These are phyloP conservation scores for Ceyx margarethae DNA, from an alignment of 2,113 vertebrate species.

Conservation along the genomic window DNA sequence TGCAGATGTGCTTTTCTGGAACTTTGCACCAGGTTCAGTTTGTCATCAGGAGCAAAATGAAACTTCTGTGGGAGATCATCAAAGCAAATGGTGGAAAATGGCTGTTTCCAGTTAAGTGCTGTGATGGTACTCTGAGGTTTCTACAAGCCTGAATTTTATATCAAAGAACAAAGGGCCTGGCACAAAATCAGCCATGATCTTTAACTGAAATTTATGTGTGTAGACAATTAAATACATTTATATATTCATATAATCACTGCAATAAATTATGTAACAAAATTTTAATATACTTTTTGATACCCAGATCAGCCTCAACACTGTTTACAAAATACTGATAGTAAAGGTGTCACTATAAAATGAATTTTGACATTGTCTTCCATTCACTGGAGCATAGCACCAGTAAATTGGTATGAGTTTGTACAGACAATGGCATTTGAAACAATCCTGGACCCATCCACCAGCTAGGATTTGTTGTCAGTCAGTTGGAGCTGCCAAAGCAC, in stretches of 20 bases:
- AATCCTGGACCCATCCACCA: conserved; percentile 1
- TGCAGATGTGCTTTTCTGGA: not conserved
- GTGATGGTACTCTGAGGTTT: not conserved
- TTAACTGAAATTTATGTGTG: not conserved
- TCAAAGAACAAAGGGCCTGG: not conserved
- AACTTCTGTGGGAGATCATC: not conserved
- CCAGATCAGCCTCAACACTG: not conserved
- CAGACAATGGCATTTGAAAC: conserved; percentile 46
- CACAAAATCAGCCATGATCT: not conserved
- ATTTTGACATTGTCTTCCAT: conserved; percentile 15
- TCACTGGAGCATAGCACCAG: conserved; percentile 16
- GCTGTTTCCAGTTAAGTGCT: not conserved
- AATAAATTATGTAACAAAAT: not conserved
- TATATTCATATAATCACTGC: not conserved
- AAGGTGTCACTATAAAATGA: conserved; percentile 24
- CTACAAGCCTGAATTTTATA: not conserved
- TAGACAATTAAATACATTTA: not conserved
- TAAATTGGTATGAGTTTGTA: conserved; percentile 44
- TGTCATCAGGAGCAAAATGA: not conserved
- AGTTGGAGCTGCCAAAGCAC: conserved; percentile 37
- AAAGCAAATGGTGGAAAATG: not conserved
- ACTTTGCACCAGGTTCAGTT: not conserved
- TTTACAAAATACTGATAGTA: conserved; percentile 11
- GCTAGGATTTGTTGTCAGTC: conserved; percentile 40
- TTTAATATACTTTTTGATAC: not conserved